Base-by-base conservation (phyloP, 92 coral and sea anemone species). In the Porites evermanni region DNA sequence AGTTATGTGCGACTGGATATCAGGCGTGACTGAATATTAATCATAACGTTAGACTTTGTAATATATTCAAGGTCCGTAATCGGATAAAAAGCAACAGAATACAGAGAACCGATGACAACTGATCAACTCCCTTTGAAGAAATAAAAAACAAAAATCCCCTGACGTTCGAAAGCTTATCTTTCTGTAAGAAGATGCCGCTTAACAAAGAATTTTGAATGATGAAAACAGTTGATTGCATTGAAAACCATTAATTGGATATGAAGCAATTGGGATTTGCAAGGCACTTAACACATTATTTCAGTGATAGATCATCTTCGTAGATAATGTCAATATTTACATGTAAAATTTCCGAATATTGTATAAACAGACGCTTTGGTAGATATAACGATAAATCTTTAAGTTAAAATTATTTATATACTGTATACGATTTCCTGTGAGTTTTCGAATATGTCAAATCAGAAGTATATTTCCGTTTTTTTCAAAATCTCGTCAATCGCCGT, bases 241-340 rank as follows among this genome's bases (percentile, higher is more conserved):
- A 68, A 47, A 72, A 2, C 50, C 50, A 6, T 26, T 24, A 69
- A 69, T 47, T 67, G 24, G 64, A 47, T 23, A 64, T 38, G 23
- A 51, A 61, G 10, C 10, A 79, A 64, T 19, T 2, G 14, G 8
- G 52, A 8, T 32, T 32, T 24, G n/a, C 44, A 24, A 74, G 14
- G 26, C 65, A 8, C 61, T 20, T 50, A 26, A 47, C 18, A 47
- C 64, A 14, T 47, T 12, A 67, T 47, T 64, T 79, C 18, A 66
- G 24, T 7, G 52, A 67, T 51, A 56, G 47, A 65, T 80, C 20
- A 80, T 80, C 52, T 6, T 13, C 21, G 83, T 19, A 53, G 72
- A 21, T 65, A 52, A 47, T 64, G 64, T 23, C 66, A 80, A 53
- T 68, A 80, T 67, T 80, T 80, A 69, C 23, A 68, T 81, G 54